Evolutionary conservation across 2,888 invertebrate species (phyloP), one percentile per base, ranked within the genome.

Genomic region (Polymixis lichenea): DNA sequence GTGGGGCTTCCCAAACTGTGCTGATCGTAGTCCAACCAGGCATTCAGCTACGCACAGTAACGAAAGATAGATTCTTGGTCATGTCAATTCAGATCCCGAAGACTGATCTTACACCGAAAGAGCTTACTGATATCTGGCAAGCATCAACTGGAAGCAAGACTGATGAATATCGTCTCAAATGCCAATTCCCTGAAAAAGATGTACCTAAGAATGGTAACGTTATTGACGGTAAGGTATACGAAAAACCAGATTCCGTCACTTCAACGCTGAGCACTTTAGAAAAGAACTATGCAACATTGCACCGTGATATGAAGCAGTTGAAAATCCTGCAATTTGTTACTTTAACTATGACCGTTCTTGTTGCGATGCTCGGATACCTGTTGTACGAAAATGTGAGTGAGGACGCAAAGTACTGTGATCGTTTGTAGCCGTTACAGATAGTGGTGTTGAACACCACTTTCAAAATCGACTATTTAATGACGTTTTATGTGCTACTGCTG

Each of bases 31-130:
- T 99, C 1, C 98, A 98, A 88, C 97, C 98, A 22, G 98, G 98
- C 9, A 98, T 97, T 88, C 97, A 97, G 81, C 88, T 97, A 15
- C 97, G 97, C 4, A 97, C 97, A 19, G 97, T 98, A 0, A 96
- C 97, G 0, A 98, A 98, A 91, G 99, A 99, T 91, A 98, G 99
- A 93, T 99, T 99, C 93, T 97, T 99, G 38, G 97, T 99, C 5
- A 98, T 99, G 98, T 98, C 98, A 55, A 97, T 98, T 85, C 97
- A 97, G 56, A 95, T 97, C 11, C 97, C 98, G 0, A 97, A 97
- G 75, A 91, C 95, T 0, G 97, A 97, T 80, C 87, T 97, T 64
- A 95, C 97, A 1, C 90, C 94, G 0, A 97, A 97, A 83, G 98
- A 98, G 86, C 92, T 98, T 13, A 91, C 97, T 0, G 98, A 98